Conservation (phyloP, 2,888 invertebrate species). For the Aleiodes testaceus region DNA sequence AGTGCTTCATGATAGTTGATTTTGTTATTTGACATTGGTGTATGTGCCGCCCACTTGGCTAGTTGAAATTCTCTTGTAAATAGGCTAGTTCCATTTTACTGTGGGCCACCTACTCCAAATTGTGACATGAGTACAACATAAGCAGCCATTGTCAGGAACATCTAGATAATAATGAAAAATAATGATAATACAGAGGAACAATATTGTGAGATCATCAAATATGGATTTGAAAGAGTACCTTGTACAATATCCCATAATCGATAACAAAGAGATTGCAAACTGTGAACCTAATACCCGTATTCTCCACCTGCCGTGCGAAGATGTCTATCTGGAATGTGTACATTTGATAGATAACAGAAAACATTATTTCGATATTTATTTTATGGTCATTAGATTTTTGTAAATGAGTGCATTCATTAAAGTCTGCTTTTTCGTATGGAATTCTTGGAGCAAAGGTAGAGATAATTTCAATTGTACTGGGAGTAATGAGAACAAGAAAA, state of each 20-base stretch:
- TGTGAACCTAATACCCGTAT: slow-evolving; percentile 48
- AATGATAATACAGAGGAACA: neutral
- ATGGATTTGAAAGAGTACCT: slow-evolving; percentile 42
- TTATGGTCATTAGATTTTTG: neutral
- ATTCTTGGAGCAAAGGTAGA: too few relatives aligned
- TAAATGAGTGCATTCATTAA: neutral
- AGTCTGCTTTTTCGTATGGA: too few relatives aligned
- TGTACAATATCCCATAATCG: slow-evolving; percentile 51
- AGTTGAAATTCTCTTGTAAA: neutral
- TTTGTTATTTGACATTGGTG: slow-evolving; percentile 24
- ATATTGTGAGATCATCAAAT: neutral
- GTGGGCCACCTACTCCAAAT: slow-evolving; percentile 21
- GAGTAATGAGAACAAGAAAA: neutral
- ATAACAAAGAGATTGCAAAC: slow-evolving; percentile 52
- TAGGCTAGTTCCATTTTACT: slow-evolving; percentile 16
- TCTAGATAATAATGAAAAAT: slow-evolving; percentile 39
- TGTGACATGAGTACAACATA: slow-evolving; percentile 50
- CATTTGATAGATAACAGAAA: slow-evolving; percentile 12
- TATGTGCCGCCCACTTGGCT: slow-evolving; percentile 21
- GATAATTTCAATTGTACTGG: too few relatives aligned
- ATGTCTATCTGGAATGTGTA: slow-evolving; percentile 41
- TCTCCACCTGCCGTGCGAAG: slow-evolving; percentile 47
- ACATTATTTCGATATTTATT: slow-evolving; percentile 4
- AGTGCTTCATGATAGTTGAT: slow-evolving; percentile 28
- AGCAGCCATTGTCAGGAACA: slow-evolving; percentile 46